These are phyloP conservation scores for Nebria brevicollis DNA, from an alignment of 2,888 invertebrate genomes.

Conservation along the genomic window DNA sequence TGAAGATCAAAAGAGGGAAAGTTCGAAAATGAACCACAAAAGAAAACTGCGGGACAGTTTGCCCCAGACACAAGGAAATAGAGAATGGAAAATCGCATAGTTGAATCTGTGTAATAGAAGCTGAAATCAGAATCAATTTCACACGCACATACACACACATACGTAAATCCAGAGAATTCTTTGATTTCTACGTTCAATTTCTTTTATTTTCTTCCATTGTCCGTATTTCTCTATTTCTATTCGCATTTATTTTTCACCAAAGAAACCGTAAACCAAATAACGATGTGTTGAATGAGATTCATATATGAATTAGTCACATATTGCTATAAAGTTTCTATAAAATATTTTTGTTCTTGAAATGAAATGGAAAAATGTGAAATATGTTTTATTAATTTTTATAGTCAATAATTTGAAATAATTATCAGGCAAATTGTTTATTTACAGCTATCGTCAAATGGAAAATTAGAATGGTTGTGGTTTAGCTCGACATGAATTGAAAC, in stretches of 20 bases:
- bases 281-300: not conserved
- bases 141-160: not conserved
- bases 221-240: not conserved
- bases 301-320: not conserved
- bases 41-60: not conserved
- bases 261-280: not conserved
- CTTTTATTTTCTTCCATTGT: not conserved
- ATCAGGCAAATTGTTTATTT: too few relatives aligned
- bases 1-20: not conserved
- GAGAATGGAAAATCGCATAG: not conserved
- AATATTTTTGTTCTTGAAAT: not conserved
- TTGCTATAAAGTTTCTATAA: not conserved
- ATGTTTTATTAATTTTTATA: too few relatives aligned
- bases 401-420: too few relatives aligned
- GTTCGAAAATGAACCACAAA: not conserved
- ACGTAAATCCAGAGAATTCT: slow-evolving; percentile 17
- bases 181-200: slow-evolving; percentile 28
- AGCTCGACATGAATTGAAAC: not conserved
- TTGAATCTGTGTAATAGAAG: slow-evolving; percentile 25
- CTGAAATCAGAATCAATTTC: slow-evolving; percentile 25
- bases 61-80: not conserved
- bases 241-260: not conserved
- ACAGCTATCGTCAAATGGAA: not conserved
- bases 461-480: not conserved
- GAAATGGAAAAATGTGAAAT: not conserved